Base-by-base conservation (phyloP, 2,113 vertebrate genomes). In the Podarcis muralis region DNA sequence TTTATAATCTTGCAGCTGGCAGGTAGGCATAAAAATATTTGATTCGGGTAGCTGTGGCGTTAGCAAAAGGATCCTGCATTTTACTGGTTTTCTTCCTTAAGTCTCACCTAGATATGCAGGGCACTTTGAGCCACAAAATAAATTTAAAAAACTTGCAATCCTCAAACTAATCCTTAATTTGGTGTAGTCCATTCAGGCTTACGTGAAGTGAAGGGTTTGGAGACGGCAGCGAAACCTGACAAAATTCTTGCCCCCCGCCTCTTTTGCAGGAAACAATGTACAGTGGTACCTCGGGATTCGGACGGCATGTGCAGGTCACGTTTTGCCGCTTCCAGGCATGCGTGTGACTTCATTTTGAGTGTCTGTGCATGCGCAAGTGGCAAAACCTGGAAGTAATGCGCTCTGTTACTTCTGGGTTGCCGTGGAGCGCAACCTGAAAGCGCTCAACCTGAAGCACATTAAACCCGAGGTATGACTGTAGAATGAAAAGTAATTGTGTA, bases 1-100 rank as follows among this genome's bases (percentile, higher is more conserved):
- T 91, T 87, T 90, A 91, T 92, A 93, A 92, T 76, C 83, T 81
- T 89, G 75, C 92, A 92, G 91, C 91, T 92, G 88, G 90, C 84
- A 95, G 94, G 83, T 91, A 92, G 85, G 86, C 69, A 89, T 65
- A 90, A 91, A 87, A 66, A n/a, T 71, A 90, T 87, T 84, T 93
- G 87, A 87, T 87, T 59, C 66, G 86, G 66, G 88, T 90, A 88
- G 77, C 74, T 81, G 5, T 76, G 92, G 81, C 90, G 84, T 88
- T 35, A n/a, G 84, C 75, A 94, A 90, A 90, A 74, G 0, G 65
- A 78, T 68, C 25, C 22, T 53, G 84, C 86, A 25, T 91, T 84
- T 89, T 12, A 25, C 30, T 91, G 62, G 27, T 77, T 90, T 89
- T 80, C 74, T 79, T 57, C 68, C 81, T 89, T 88, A 82, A n/a